Evolutionary conservation across 2,113 vertebrate genomes (phyloP), one percentile per base, ranked within the genome.

Genomic region (Buteo buteo): DNA sequence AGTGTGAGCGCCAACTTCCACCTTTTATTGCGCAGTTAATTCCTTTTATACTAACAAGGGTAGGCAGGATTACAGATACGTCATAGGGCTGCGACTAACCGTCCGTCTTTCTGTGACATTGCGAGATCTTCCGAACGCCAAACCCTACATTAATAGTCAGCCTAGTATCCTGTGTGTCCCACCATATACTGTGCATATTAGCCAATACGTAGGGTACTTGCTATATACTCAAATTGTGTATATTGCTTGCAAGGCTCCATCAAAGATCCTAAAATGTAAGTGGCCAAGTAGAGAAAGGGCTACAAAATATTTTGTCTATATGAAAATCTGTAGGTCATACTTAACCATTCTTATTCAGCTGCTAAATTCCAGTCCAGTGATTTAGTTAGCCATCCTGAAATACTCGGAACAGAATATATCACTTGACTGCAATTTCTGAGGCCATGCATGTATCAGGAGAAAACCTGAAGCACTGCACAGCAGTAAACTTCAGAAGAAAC

Each of bases 391-490:
- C 20, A 82, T 44, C 36, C 55, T 4, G 1, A 50, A 88, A 65
- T 24, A 67, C 8, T 71, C 16, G 9, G 11, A 44, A 31, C 29
- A 84, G 38, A 61, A 62, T 31, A 69, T n/a, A 72, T 49, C 3
- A 31, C 25, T 59, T 3, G 4, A 59, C 69, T 3, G 2, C 49
- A 34, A 9, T 55, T 87, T 77, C 54, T 81, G 54, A 77, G 45
- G 22, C 38, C n/a, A 24, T 2, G 6, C 9, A 6, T 0, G 0
- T 17, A 10, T 54, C 16, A 47, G 22, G 32, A 82, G 54, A 69
- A 65, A 89, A 80, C 10, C 31, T 10, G 18, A 72, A 83, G 24
- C 5, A 9, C 44, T 55, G 42, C 4, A 18, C 14, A 55, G n/a
- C 31, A 54, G 31, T n/a, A 38, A 44, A 71, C 1, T 1, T 11